Evolutionary conservation across 2,888 invertebrate genomes (phyloP).

Genomic region (Clivina fossor): DNA sequence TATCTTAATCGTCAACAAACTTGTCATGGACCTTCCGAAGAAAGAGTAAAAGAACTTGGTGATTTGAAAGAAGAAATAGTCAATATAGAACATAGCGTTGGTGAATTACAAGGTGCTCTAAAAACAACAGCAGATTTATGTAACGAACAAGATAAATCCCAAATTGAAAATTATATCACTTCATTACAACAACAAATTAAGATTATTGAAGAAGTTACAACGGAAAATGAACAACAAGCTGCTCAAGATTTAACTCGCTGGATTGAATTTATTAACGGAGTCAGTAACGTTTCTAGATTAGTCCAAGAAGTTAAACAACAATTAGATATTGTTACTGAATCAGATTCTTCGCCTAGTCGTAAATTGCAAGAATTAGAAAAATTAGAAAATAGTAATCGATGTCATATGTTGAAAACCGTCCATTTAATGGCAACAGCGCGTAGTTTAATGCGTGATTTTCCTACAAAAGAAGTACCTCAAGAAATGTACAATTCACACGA

Average conservation of each 20-base stretch:
- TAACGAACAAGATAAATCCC: constrained; percentile 52
- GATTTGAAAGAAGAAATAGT: constrained; percentile 67
- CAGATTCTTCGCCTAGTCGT: constrained; percentile 66
- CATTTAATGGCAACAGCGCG: constrained; percentile 66
- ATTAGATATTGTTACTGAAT: constrained; percentile 60
- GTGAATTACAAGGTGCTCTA: constrained; percentile 63
- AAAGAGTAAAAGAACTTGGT: constrained; percentile 62
- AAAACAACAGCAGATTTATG: constrained; percentile 54
- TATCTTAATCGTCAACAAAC: constrained; percentile 62
- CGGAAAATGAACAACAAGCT: constrained; percentile 60
- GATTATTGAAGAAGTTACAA: constrained; percentile 69
- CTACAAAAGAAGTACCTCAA: constrained; percentile 68
- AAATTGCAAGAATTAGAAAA: constrained; percentile 72
- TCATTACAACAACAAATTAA: constrained; percentile 67
- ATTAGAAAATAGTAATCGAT: constrained; percentile 67
- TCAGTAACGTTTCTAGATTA: constrained; percentile 60
- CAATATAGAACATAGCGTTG: constrained; percentile 67
- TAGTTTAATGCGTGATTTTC: constrained; percentile 67
- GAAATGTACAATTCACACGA: constrained; percentile 69
- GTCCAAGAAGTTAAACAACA: constrained; percentile 57
- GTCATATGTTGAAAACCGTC: constrained; percentile 61
- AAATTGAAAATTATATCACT: constrained; percentile 60
- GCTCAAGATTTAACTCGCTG: constrained; percentile 67
- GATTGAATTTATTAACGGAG: constrained; percentile 68
- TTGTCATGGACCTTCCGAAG: constrained; percentile 61